Percentiles rank a stretch among this genome's conserved stretches.
phyloP scores from a whole-genome alignment of 1,140 invertebrate genomes.

The Drosophila sp. region DNA sequence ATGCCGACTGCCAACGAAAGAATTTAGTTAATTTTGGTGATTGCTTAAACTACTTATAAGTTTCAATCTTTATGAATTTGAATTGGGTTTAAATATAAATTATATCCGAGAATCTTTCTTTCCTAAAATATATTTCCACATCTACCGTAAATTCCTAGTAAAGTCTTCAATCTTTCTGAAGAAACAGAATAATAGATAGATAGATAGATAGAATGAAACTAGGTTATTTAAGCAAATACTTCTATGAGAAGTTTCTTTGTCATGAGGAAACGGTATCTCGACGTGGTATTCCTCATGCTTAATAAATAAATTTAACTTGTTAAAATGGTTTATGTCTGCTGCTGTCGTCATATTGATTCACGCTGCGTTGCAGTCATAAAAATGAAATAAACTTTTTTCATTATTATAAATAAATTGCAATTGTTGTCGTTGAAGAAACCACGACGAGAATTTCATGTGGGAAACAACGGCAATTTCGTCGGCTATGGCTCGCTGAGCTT shows the following conservation, averaged over 20 bases:
- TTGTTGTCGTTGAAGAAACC: neutral
- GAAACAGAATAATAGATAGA: no score
- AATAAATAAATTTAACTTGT: slow-evolving; percentile 30
- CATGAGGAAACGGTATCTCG: slow-evolving; percentile 10
- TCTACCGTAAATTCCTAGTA: no score
- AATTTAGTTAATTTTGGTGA: neutral
- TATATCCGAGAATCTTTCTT: no score
- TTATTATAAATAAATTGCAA: slow-evolving; percentile 65
- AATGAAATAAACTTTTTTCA: slow-evolving; percentile 31
- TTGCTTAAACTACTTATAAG: no score
- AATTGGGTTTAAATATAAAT: no score
- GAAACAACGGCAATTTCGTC: slow-evolving; percentile 40
- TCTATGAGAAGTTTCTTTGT: neutral
- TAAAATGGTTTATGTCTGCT: slow-evolving; percentile 28
- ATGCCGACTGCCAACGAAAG: neutral
- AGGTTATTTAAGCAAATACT: neutral
- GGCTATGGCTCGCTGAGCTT: slow-evolving; percentile 41
- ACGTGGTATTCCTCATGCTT: slow-evolving; percentile 12
- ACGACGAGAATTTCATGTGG: slow-evolving; percentile 31
- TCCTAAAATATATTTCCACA: no score
- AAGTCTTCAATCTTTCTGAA: no score
- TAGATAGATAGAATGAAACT: no score
- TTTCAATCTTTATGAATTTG: no score
- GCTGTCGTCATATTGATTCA: slow-evolving; percentile 48
- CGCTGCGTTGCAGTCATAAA: slow-evolving; percentile 53